Percentiles rank a stretch among this genome's conserved stretches.
phyloP scores from a whole-genome alignment of 2,797 vertebrate genomes.

The Lagocephalus sceleratus region DNA sequence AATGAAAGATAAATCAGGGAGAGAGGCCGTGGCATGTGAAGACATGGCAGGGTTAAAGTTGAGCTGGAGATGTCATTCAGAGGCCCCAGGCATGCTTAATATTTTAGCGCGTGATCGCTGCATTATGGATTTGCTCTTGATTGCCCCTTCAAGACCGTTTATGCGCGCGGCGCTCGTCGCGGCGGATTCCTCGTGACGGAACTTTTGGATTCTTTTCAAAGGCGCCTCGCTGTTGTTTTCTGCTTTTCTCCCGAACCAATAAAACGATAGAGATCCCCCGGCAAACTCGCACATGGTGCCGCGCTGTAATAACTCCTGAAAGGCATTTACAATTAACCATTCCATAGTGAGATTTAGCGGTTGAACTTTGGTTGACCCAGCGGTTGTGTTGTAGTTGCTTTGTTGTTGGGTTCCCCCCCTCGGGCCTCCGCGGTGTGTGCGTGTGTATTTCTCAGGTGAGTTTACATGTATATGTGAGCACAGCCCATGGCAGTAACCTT shows the following conservation, averaged over 20 bases:
- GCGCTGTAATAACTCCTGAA: conserved; percentile 21
- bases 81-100: conserved; percentile 71
- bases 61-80: conserved; percentile 70
- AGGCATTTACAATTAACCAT: conserved; percentile 36
- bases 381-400: conserved; percentile 35
- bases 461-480: conserved; percentile 23
- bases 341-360: conserved; percentile 27
- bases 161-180: conserved; percentile 36
- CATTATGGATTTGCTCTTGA: conserved; percentile 69
- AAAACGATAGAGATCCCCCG: conserved; percentile 1
- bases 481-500: conserved; percentile 53
- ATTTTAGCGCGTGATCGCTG: conserved; percentile 71
- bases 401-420: conserved; percentile 31
- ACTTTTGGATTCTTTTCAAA: conserved; percentile 46
- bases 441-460: conserved; percentile 37
- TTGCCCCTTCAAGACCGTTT: conserved; percentile 69
- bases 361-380: conserved; percentile 56
- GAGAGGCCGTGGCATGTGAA: conserved; percentile 42
- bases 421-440: conserved; percentile 29
- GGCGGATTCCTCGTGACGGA: conserved; percentile 46
- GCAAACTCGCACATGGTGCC: conserved; percentile 7
- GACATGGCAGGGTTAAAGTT: conserved; percentile 61
- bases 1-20: conserved; percentile 27
- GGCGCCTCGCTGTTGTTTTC: not conserved
- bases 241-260: conserved; percentile 9